A percentile compares a stretch with the other conserved stretches of the same genome.
Evolutionary conservation across 2,113 vertebrate genomes (phyloP).

Genomic region (Epinephelus cyanopodus): DNA sequence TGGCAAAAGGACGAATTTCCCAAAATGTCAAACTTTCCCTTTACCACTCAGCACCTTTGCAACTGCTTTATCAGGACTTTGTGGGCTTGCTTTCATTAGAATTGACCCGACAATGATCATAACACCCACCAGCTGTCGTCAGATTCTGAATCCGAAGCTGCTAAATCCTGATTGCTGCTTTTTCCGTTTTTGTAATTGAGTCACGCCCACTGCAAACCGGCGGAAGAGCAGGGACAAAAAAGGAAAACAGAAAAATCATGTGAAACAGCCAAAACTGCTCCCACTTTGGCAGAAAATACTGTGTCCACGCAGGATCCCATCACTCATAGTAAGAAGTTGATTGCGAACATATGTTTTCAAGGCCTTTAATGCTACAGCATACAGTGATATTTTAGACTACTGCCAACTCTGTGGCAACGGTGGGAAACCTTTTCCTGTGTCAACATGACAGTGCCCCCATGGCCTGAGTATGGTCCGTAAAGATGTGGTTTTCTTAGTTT

Average conservation of each 20-base stretch:
- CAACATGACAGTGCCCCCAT: background rate
- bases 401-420: background rate
- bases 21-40: background rate
- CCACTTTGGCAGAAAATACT: background rate
- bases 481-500: background rate
- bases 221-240: background rate
- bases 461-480: background rate
- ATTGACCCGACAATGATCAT: background rate
- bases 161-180: background rate
- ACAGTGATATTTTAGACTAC: background rate
- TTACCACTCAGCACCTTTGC: background rate
- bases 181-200: background rate
- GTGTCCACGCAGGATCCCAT: background rate
- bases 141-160: background rate
- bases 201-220: background rate
- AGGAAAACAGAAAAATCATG: background rate
- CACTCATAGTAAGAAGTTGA: background rate
- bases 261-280: background rate
- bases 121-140: no score
- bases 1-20: background rate
- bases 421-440: constrained; percentile 13
- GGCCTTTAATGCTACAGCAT: background rate
- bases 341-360: constrained; percentile 2
- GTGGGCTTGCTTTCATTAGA: background rate
- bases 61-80: background rate